Evolutionary conservation across 2,888 invertebrate species (phyloP).

Genomic region (Rhingia rostrata): DNA sequence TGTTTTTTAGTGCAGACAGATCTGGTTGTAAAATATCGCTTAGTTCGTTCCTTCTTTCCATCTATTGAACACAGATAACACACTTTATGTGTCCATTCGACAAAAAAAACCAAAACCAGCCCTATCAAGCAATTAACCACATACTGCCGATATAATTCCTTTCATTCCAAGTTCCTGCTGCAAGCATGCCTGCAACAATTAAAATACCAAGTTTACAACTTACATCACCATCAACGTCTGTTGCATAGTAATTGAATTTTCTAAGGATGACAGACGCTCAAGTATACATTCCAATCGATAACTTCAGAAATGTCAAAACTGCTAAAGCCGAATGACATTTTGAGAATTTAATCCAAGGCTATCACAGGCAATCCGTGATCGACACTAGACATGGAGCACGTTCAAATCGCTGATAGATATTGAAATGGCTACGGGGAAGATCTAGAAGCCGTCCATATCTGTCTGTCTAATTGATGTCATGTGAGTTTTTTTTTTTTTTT

Average conservation of each 20-base stretch:
- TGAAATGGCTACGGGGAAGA: not conserved
- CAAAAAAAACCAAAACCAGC: too few relatives aligned
- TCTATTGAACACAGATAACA: too few relatives aligned
- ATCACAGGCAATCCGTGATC: not conserved
- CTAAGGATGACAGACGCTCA: slow-evolving; percentile 11
- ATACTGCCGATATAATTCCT: too few relatives aligned
- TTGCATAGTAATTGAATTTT: slow-evolving; percentile 34
- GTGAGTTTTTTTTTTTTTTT: too few relatives aligned
- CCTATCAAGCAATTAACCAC: too few relatives aligned
- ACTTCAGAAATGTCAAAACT: slow-evolving; percentile 32
- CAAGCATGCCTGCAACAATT: too few relatives aligned
- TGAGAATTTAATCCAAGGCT: not conserved
- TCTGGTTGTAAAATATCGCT: too few relatives aligned
- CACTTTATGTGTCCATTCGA: too few relatives aligned
- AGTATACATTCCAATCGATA: slow-evolving; percentile 16
- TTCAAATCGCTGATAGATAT: not conserved
- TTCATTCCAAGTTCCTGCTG: not conserved
- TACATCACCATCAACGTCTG: not conserved
- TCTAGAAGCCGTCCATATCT: not conserved
- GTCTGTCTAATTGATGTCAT: not conserved
- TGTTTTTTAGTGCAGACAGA: too few relatives aligned
- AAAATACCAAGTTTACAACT: too few relatives aligned
- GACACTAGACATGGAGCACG: slow-evolving; percentile 1
- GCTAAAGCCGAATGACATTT: slow-evolving; percentile 20
- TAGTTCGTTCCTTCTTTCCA: too few relatives aligned